Conservation (phyloP, 2,888 invertebrate species). For the Limnephilus lunatus region DNA sequence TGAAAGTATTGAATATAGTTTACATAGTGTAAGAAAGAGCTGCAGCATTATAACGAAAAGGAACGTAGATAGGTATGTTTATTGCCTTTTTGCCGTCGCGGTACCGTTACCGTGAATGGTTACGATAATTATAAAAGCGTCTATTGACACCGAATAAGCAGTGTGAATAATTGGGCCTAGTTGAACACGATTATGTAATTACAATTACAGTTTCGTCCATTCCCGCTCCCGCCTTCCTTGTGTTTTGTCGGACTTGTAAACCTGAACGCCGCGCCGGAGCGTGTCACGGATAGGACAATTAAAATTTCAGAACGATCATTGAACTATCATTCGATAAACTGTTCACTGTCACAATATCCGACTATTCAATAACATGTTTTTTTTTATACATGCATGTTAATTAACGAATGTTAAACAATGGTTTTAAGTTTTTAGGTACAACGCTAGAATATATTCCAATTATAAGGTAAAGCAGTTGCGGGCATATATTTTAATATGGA, state of each 20-base stretch:
- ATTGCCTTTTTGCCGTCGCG: too few relatives aligned
- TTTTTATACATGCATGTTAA: not conserved
- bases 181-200: not conserved
- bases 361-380: not conserved
- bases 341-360: not conserved
- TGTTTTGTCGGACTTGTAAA: not conserved
- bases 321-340: not conserved
- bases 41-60: too few relatives aligned
- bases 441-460: too few relatives aligned
- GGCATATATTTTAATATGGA: not conserved
- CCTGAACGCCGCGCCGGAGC: not conserved
- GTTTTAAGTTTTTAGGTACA: too few relatives aligned
- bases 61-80: too few relatives aligned
- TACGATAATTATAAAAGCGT: too few relatives aligned
- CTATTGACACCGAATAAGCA: not conserved
- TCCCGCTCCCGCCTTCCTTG: not conserved
- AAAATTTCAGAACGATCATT: conserved; percentile 17
- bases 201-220: not conserved
- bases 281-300: conserved; percentile 20
- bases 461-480: too few relatives aligned
- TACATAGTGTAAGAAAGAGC: too few relatives aligned
- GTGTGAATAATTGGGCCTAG: not conserved
- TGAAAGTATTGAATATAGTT: too few relatives aligned
- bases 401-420: not conserved
- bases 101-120: too few relatives aligned